These are phyloP conservation scores for Xanthia icteritia DNA, from an alignment of 2,888 invertebrate genomes.

Conservation along the genomic window DNA sequence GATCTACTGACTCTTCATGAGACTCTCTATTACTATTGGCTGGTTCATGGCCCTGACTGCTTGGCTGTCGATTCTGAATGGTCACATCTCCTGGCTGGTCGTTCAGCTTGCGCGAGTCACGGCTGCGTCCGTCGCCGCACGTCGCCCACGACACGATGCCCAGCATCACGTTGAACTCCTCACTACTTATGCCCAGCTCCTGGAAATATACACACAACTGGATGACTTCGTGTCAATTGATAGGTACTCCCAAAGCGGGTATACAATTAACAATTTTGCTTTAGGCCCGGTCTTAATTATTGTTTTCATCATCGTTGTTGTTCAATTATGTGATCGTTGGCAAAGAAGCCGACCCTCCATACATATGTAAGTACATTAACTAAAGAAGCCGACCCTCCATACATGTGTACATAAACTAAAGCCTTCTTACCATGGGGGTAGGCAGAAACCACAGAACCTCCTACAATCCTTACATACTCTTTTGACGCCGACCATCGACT, in stretches of 20 bases:
- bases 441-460: background rate
- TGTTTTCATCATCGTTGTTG: background rate
- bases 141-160: slow-evolving; percentile 97
- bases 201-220: slow-evolving; percentile 68
- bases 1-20: background rate
- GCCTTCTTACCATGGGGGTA: background rate
- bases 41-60: background rate
- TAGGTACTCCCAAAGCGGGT: too few relatives aligned
- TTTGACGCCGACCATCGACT: background rate
- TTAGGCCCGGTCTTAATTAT: background rate
- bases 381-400: background rate
- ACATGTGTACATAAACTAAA: background rate
- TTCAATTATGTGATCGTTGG: background rate
- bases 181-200: slow-evolving; percentile 89
- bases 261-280: background rate
- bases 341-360: too few relatives aligned
- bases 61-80: background rate
- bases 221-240: background rate
- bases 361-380: too few relatives aligned
- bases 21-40: background rate
- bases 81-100: background rate
- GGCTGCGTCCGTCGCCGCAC: slow-evolving; percentile 93
- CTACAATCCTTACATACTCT: background rate
- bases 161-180: slow-evolving; percentile 94
- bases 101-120: slow-evolving; percentile 73